Conservation (phyloP, 2,113 vertebrate species). For the Notechis scutatus region DNA sequence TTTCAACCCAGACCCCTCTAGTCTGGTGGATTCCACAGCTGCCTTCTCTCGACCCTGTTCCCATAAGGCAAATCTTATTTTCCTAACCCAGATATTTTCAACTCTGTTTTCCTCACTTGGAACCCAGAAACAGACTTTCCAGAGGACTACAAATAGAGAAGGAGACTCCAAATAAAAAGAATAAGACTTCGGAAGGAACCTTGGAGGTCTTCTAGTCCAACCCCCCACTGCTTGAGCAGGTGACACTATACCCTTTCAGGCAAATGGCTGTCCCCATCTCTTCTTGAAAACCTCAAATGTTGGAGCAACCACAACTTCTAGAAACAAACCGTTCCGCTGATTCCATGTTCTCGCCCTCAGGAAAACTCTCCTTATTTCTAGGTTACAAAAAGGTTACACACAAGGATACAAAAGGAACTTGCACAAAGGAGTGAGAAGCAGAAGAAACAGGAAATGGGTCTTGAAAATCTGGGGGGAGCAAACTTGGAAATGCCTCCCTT, state of each 20-base stretch:
- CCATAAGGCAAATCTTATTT: not conserved
- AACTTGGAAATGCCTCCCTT: not conserved
- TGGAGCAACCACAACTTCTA: not conserved
- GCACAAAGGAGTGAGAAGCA: not conserved
- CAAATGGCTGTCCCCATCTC: not conserved
- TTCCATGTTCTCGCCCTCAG: not conserved
- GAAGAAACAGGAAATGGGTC: not conserved
- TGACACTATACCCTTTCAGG: not conserved
- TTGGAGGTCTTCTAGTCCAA: not conserved
- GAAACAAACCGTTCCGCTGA: not conserved
- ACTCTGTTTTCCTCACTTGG: not conserved
- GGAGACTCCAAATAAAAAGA: not conserved
- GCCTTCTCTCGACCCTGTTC: not conserved
- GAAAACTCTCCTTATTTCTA: not conserved
- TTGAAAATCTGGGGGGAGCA: not conserved
- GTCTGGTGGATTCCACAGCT: not conserved
- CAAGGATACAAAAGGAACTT: not conserved
- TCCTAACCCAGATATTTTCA: not conserved
- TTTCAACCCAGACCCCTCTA: not conserved
- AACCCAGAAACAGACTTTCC: not conserved
- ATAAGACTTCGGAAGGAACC: not conserved
- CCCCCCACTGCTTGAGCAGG: not conserved
- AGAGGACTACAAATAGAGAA: not conserved
- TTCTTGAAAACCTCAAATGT: not conserved
- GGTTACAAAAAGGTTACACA: not conserved